Evolutionary conservation across 1,140 invertebrate species (phyloP).

Genomic region (Choristoneura fumiferana): DNA sequence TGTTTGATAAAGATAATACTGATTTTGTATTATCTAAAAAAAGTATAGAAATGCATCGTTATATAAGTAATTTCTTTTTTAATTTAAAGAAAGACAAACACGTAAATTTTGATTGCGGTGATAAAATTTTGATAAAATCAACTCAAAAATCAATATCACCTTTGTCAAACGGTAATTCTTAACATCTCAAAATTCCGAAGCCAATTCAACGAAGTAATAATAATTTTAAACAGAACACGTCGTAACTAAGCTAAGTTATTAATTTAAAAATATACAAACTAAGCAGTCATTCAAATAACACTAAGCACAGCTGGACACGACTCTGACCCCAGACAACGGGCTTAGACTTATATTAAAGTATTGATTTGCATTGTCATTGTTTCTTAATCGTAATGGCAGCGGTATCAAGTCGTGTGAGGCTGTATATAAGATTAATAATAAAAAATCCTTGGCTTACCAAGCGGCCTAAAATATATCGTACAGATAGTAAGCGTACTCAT

Average conservation of each 20-base stretch:
- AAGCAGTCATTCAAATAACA: constrained; percentile 73
- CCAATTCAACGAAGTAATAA: constrained; percentile 43
- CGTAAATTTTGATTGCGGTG: too few species aligned
- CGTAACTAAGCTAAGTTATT: constrained; percentile 47
- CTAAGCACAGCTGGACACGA: constrained; percentile 35
- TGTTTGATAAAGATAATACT: constrained; percentile 35
- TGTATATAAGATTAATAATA: constrained; percentile 12
- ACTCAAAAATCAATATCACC: constrained; percentile 6
- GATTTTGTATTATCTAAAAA: constrained; percentile 22
- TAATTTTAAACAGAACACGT: constrained; percentile 58
- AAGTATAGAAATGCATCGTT: constrained; percentile 13
- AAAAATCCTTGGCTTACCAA: constrained; percentile 10
- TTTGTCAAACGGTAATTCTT: constrained; percentile 21
- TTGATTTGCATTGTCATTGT: constrained; percentile 5
- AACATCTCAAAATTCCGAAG: constrained; percentile 29
- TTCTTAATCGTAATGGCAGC: neutral
- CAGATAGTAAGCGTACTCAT: constrained; percentile 71
- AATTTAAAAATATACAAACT: constrained; percentile 71
- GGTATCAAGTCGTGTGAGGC: neutral
- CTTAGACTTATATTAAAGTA: constrained; percentile 2
- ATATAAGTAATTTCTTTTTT: too few species aligned
- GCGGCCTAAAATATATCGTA: constrained; percentile 40
- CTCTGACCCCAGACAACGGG: neutral
- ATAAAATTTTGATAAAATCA: constrained; percentile 2
- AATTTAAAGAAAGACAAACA: too few species aligned